These are phyloP conservation scores for Kryphioiulus occultus DNA, from an alignment of 2,888 invertebrate genomes.

Conservation along the genomic window DNA sequence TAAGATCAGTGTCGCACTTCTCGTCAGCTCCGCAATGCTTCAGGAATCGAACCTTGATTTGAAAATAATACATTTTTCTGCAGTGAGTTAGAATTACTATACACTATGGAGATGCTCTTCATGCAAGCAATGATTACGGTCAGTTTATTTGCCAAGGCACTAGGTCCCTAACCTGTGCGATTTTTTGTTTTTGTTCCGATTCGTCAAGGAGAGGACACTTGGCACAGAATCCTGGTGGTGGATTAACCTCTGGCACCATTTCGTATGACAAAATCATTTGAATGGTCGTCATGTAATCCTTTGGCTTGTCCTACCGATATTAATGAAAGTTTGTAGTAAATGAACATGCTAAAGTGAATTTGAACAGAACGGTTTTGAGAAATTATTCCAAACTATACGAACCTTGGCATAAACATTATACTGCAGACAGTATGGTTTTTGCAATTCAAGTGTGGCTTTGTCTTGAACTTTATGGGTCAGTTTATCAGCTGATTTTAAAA, in stretches of 20 bases:
- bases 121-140: no score
- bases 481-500: neutral
- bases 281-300: slow-evolving; percentile 41
- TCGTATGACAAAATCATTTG: slow-evolving; percentile 44
- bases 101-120: no score
- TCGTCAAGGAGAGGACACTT: slow-evolving; percentile 40
- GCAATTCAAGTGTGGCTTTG: neutral
- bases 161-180: neutral
- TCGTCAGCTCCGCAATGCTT: slow-evolving; percentile 49
- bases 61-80: neutral
- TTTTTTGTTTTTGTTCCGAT: neutral
- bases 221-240: slow-evolving; percentile 1
- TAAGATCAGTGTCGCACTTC: slow-evolving; percentile 46
- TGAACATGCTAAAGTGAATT: no score
- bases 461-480: neutral
- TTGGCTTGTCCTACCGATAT: neutral
- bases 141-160: no score
- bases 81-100: neutral
- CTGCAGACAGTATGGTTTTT: neutral
- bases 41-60: slow-evolving; percentile 29
- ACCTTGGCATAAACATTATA: neutral
- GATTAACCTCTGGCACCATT: neutral
- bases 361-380: no score
- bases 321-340: no score
- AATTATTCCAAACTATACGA: neutral